Conservation (phyloP, 2,888 invertebrate species). For the Mesorhabditis sp. region DNA sequence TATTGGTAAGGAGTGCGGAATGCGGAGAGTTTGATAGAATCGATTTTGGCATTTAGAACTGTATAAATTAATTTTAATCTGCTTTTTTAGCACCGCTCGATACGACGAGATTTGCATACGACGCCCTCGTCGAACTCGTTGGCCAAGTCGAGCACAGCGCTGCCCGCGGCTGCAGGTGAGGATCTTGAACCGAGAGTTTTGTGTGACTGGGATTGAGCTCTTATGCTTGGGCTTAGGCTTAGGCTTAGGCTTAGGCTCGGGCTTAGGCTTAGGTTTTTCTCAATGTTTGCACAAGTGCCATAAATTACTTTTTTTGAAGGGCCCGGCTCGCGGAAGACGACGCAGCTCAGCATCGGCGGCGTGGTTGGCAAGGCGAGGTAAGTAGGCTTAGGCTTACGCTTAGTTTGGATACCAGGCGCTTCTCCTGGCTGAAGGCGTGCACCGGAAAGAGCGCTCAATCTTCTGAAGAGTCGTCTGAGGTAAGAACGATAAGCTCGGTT, state of each 20-base stretch:
- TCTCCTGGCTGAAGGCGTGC: conserved; percentile 44
- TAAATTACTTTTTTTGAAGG: background rate
- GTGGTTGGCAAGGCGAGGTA: background rate
- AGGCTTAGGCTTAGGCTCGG: too few relatives aligned
- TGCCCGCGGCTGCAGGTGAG: conserved; percentile 22
- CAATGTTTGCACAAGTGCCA: too few relatives aligned
- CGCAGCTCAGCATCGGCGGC: background rate
- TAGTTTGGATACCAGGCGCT: conserved; percentile 11
- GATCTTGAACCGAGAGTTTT: background rate
- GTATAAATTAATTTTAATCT: too few relatives aligned
- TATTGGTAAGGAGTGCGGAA: too few relatives aligned
- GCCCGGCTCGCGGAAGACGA: background rate
- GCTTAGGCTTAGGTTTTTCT: too few relatives aligned
- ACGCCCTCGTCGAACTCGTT: conserved; percentile 33
- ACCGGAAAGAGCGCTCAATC: conserved; percentile 44
- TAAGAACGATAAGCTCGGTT: conserved; percentile 4
- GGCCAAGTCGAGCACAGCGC: conserved; percentile 27
- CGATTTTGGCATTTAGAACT: too few relatives aligned
- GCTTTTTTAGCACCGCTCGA: conserved; percentile 1
- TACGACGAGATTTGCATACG: background rate
- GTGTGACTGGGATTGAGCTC: too few relatives aligned
- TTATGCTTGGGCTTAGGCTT: too few relatives aligned
- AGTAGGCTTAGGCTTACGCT: background rate
- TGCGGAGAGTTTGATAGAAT: too few relatives aligned
- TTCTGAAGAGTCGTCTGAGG: conserved; percentile 48